Conservation (phyloP, 2,888 invertebrate species). For the Prosopocoilus inquinatus region DNA sequence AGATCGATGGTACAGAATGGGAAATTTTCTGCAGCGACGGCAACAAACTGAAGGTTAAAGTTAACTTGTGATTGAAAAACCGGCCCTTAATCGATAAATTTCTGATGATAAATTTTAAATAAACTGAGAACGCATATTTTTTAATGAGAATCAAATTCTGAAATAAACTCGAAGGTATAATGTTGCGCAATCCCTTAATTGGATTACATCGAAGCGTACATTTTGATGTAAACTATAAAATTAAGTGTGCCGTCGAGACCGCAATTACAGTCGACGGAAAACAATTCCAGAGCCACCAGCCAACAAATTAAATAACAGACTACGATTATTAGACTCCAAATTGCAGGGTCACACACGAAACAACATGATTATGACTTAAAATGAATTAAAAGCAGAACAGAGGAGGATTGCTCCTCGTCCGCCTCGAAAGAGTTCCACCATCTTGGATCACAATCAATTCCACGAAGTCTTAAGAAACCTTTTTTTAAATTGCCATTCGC, state of each 20-base stretch:
- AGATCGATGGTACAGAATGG: conserved; percentile 99
- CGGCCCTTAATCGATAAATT: no score
- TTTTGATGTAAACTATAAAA: conserved; percentile 18
- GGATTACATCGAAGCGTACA: conserved; percentile 4
- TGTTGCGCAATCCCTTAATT: background rate
- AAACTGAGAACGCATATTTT: background rate
- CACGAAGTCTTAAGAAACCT: no score
- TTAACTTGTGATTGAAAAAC: no score
- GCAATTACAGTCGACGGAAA: conserved; percentile 23
- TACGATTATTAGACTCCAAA: conserved; percentile 28
- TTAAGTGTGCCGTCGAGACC: conserved; percentile 22
- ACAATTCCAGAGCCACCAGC: conserved; percentile 22
- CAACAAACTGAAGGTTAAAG: no score
- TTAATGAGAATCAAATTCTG: no score
- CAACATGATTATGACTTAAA: conserved; percentile 29
- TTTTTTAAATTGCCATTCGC: no score
- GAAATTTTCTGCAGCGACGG: conserved; percentile 97
- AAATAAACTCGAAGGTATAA: background rate
- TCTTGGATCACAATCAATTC: background rate
- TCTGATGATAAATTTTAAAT: background rate
- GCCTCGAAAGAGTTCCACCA: background rate
- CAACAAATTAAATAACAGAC: conserved; percentile 19
- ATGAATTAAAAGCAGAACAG: conserved; percentile 28
- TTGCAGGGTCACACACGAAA: conserved; percentile 27
- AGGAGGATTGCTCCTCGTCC: conserved; percentile 8